Evolutionary conservation across 2,113 vertebrate genomes (phyloP), one percentile per base, ranked within the genome.

Genomic region (Dipodomys spectabilis): DNA sequence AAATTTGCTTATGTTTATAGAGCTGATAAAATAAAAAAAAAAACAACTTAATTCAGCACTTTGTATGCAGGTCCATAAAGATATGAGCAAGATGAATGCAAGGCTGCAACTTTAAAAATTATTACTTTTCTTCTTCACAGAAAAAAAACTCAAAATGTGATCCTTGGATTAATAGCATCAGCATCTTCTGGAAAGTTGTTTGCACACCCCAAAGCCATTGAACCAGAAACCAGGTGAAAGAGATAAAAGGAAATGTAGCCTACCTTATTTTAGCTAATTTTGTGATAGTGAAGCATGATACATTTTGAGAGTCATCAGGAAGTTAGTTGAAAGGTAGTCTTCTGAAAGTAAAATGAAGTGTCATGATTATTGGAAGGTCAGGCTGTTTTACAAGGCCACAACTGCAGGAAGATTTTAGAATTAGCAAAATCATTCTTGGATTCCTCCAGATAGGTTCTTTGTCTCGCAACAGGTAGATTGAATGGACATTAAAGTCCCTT

Each of bases 261-360:
- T 25, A 75, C 4, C 10, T 35, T 77, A 22, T 62, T 79, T 73
- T 35, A 67, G 16, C 28, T 77, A 86, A 28, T 15, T 10, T 16
- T 71, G 20, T 72, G 39, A 53, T 79, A 81, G 9, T 32, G 65
- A 35, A 53, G 19, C 22, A 73, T 23, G 64, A 1, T 30, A 49
- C 62, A 80, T 44, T 87, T 78, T 79, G 28, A 79, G 60, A 84
- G 16, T 5, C 64, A 81, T 49, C 11, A 64, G 30, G 30, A 81
- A 67, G 39, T 92, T 73, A 75, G 35, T n/a, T 82, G 62, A 87
- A 75, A 90, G 72, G 27, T 62, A 35, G 9, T 92, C 45, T 39
- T 49, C 27, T 8, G 53, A 77, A 75, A 80, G 57, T 4, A 23
- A 68, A 62, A 57, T 28, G 81, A 28, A 75, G 57, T 10, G 25